Percentiles rank a stretch among this genome's conserved stretches.
phyloP scores from a whole-genome alignment of 1,140 invertebrate genomes.

The Asbolus verrucosus region DNA sequence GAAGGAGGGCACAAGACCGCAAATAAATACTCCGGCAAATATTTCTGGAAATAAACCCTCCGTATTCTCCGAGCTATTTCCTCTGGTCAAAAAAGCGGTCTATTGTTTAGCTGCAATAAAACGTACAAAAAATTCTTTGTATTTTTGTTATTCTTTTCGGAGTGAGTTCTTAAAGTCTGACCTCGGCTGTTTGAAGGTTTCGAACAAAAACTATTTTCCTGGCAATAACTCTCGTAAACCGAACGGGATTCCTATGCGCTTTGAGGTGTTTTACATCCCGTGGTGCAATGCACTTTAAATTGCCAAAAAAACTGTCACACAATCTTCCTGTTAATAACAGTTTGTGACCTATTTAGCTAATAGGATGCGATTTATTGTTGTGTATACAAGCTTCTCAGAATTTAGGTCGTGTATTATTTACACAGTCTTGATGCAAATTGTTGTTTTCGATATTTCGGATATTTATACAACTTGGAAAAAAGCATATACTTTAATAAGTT shows the following conservation, averaged over 20 bases:
- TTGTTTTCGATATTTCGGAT: too few relatives aligned
- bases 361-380: conserved; percentile 27
- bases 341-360: conserved; percentile 41
- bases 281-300: conserved; percentile 59
- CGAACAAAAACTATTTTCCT: conserved; percentile 58
- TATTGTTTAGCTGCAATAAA: conserved; percentile 53
- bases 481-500: too few relatives aligned
- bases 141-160: conserved; percentile 53
- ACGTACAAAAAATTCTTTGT: conserved; percentile 55
- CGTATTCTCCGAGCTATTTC: too few relatives aligned
- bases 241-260: conserved; percentile 55
- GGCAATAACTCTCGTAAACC: conserved; percentile 59
- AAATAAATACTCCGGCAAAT: too few relatives aligned
- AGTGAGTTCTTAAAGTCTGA: conserved; percentile 50
- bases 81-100: conserved; percentile 21
- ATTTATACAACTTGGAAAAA: too few relatives aligned
- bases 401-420: too few relatives aligned
- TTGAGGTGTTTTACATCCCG: conserved; percentile 54
- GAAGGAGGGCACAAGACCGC: too few relatives aligned
- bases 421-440: too few relatives aligned
- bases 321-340: conserved; percentile 46
- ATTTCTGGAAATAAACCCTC: too few relatives aligned
- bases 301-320: conserved; percentile 50
- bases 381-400: too few relatives aligned
- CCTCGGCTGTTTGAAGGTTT: conserved; percentile 58